Conservation (phyloP, 2,113 vertebrate genomes). For the Sardina pilchardus region DNA sequence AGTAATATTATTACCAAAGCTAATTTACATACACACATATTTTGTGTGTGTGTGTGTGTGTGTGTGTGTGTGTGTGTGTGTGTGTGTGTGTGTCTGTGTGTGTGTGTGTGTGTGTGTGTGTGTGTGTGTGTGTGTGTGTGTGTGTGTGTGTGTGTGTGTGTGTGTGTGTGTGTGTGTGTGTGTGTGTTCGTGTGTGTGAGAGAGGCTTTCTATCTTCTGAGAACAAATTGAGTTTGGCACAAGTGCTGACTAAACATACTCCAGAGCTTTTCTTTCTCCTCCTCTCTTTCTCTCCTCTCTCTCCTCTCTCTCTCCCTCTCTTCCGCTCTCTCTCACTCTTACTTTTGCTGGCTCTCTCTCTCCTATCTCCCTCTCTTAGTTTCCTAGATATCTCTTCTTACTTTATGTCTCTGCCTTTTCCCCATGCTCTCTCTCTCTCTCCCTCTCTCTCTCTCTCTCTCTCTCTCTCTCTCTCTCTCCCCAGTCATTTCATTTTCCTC, state of each 20-base stretch:
- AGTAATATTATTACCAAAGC: no score
- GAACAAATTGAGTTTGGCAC: constrained; percentile 7
- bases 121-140: no score
- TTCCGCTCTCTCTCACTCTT: not conserved
- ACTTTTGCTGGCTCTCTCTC: no score
- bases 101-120: not conserved
- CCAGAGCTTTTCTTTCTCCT: not conserved
- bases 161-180: not conserved
- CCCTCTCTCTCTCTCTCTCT: constrained; percentile 1
- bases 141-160: not conserved
- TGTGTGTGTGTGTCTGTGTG: not conserved
- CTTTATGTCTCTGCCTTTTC: no score
- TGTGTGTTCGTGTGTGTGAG: not conserved
- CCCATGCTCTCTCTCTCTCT: not conserved
- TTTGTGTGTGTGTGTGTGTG: no score
- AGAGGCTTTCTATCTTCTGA: not conserved
- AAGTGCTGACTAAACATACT: not conserved
- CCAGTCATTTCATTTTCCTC: not conserved
- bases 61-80: no score
- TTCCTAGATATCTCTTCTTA: no score
- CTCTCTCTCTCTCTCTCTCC: not conserved
- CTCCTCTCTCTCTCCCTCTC: not conserved
- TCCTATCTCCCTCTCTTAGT: not conserved
- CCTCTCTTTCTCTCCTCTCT: not conserved
- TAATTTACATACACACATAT: no score